These are phyloP conservation scores for Lycaena phlaeas DNA, from an alignment of 2,888 invertebrate species.

Conservation along the genomic window DNA sequence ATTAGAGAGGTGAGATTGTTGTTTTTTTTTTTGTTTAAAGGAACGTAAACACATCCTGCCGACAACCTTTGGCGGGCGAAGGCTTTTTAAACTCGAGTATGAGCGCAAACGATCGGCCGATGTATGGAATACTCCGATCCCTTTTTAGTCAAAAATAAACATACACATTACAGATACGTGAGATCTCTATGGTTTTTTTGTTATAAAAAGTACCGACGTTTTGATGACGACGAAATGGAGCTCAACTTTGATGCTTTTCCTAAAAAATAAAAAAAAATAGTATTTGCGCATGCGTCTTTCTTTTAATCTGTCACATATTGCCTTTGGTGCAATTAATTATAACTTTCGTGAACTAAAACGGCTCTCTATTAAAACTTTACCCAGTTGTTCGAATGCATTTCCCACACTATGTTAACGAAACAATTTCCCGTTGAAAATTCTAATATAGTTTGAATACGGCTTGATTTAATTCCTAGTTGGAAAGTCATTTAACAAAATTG, in stretches of 20 bases:
- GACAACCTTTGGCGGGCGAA: constrained; percentile 20
- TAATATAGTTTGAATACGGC: too few relatives aligned
- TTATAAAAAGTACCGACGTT: background rate
- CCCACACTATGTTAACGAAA: too few relatives aligned
- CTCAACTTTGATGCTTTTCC: background rate
- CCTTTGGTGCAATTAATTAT: too few relatives aligned
- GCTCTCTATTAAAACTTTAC: too few relatives aligned
- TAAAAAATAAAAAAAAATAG: too few relatives aligned
- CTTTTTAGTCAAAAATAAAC: constrained; percentile 9
- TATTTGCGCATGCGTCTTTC: too few relatives aligned
- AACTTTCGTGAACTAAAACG: too few relatives aligned
- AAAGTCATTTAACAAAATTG: too few relatives aligned
- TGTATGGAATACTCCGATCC: constrained; percentile 7
- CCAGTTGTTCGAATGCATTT: too few relatives aligned
- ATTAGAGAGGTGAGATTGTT: constrained; percentile 14
- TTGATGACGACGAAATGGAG: background rate
- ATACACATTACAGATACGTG: constrained; percentile 8
- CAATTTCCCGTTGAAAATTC: too few relatives aligned
- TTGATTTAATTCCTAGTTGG: too few relatives aligned
- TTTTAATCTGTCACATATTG: too few relatives aligned
- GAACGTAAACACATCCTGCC: constrained; percentile 20
- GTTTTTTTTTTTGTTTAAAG: constrained; percentile 16
- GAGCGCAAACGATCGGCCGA: constrained; percentile 7
- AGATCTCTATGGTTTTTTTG: constrained; percentile 1
- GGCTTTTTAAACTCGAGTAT: constrained; percentile 10